These are phyloP conservation scores for Chaetodon auriga DNA, from an alignment of 2,113 vertebrate species.

Conservation along the genomic window DNA sequence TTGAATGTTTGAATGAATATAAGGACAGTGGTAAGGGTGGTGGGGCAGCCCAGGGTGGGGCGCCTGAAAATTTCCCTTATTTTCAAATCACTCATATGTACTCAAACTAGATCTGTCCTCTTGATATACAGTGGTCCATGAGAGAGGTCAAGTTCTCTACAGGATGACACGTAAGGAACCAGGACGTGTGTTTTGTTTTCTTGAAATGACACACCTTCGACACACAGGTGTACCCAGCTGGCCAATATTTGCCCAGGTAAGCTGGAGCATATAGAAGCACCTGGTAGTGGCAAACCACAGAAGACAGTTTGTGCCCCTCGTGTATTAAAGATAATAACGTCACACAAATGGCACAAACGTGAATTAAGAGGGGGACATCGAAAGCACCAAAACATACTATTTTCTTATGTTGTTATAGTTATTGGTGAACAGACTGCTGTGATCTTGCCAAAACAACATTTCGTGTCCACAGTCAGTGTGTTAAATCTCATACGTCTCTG, in stretches of 20 bases:
- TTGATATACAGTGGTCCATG: not conserved
- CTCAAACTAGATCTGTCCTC: not conserved
- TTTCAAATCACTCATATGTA: not conserved
- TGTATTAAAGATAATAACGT: not conserved
- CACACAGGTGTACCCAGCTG: constrained; percentile 49
- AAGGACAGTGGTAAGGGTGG: too few relatives aligned
- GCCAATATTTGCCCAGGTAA: constrained; percentile 5
- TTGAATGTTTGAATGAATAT: too few relatives aligned
- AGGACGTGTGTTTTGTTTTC: constrained; percentile 48
- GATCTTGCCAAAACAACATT: not conserved
- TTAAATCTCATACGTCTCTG: not conserved
- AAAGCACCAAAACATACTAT: not conserved
- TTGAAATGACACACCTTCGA: constrained; percentile 64
- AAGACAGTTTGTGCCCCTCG: too few relatives aligned
- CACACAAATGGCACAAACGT: not conserved
- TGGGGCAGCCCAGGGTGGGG: too few relatives aligned
- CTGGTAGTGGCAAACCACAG: not conserved
- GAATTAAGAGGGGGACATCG: not conserved
- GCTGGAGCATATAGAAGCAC: not conserved
- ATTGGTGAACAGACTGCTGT: not conserved
- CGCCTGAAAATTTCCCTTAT: too few relatives aligned
- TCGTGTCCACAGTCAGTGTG: not conserved
- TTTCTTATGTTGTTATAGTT: not conserved
- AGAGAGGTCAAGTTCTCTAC: not conserved
- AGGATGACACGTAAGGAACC: constrained; percentile 31